Conservation (phyloP, 2,113 vertebrate genomes). For the Cranoglanis bouderius region DNA sequence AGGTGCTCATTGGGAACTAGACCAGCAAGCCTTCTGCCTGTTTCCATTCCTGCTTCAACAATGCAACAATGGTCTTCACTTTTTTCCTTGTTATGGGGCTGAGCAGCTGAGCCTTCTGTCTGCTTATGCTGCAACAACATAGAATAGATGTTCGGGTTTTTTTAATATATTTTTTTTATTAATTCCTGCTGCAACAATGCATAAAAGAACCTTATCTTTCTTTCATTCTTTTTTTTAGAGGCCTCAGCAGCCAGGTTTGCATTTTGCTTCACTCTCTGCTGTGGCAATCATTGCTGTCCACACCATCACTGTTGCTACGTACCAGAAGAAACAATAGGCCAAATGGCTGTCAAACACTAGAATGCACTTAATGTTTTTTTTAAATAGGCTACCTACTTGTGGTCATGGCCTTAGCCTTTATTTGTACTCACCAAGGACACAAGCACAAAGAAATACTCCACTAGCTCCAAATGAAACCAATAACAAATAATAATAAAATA, state of each 20-base stretch:
- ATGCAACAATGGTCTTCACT: neutral
- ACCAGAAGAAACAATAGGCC: neutral
- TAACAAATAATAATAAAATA: no score
- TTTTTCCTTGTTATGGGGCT: neutral
- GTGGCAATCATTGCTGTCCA: neutral
- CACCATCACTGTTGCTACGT: neutral
- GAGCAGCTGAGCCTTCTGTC: neutral
- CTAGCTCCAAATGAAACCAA: no score
- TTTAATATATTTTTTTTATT: neutral
- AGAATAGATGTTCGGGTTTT: neutral
- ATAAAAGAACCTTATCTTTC: neutral
- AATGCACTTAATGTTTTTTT: no score
- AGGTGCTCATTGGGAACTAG: neutral
- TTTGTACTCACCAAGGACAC: no score
- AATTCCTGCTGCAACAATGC: neutral
- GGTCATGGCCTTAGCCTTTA: no score
- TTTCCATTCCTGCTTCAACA: neutral
- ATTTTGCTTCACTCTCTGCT: neutral
- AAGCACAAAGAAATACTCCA: no score
- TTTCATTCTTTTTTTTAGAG: neutral
- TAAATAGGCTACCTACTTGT: no score
- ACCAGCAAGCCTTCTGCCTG: neutral
- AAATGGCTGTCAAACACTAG: no score
- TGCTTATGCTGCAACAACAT: neutral
- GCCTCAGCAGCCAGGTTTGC: neutral